Conservation (phyloP, 1,140 invertebrate species). For the Musca domestica region DNA sequence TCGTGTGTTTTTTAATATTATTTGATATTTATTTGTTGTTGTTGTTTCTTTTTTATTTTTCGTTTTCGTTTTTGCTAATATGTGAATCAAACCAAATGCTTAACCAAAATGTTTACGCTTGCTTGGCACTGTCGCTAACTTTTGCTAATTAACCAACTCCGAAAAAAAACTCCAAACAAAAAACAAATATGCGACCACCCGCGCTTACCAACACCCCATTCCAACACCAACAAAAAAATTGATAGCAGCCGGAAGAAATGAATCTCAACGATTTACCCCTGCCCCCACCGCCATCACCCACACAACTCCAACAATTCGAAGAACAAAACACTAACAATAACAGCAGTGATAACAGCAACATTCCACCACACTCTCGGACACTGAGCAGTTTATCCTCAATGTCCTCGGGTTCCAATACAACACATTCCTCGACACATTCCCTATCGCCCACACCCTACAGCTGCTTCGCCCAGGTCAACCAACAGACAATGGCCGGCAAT, state of each 20-base stretch:
- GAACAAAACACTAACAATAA: slow-evolving; percentile 25
- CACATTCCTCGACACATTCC: slow-evolving; percentile 30
- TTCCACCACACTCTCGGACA: slow-evolving; percentile 36
- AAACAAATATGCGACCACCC: not conserved
- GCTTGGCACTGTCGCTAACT: slow-evolving; percentile 40
- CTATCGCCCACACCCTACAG: slow-evolving; percentile 17
- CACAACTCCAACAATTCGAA: slow-evolving; percentile 34
- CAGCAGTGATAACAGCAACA: slow-evolving; percentile 16
- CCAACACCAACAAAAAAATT: slow-evolving; percentile 20
- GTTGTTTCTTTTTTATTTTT: not conserved
- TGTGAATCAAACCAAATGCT: no score
- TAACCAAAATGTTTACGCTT: not conserved
- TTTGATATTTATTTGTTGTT: not conserved
- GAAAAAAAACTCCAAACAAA: slow-evolving; percentile 14
- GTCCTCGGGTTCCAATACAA: slow-evolving; percentile 33
- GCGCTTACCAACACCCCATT: not conserved
- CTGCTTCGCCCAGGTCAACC: not conserved
- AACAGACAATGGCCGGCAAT: slow-evolving; percentile 9
- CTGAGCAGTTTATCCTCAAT: slow-evolving; percentile 45
- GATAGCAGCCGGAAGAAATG: slow-evolving; percentile 10
- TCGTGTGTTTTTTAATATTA: not conserved
- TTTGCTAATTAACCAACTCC: slow-evolving; percentile 27
- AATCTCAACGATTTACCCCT: slow-evolving; percentile 38
- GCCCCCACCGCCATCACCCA: slow-evolving; percentile 47
- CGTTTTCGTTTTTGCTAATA: not conserved